Evolutionary conservation across 2,888 invertebrate genomes (phyloP).

Genomic region (Ectobius pallidus): DNA sequence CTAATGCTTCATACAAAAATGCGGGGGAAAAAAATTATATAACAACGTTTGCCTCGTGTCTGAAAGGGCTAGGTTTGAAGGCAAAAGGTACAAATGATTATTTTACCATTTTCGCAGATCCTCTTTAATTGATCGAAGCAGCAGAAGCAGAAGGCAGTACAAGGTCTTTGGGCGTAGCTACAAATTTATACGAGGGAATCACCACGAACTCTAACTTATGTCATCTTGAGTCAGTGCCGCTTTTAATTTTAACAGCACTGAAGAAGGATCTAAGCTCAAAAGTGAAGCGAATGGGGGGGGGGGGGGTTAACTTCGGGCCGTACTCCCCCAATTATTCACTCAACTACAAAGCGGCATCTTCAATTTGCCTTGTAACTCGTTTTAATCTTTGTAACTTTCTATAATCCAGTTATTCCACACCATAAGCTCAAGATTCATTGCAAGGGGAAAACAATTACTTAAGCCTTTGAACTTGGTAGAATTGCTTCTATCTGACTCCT

Average conservation of each 20-base stretch:
- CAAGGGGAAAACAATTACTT: slow-evolving; percentile 14
- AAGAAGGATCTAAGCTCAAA: slow-evolving; percentile 17
- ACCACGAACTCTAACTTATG: not conserved
- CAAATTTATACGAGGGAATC: not conserved
- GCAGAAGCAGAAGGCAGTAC: not conserved
- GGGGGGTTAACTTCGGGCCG: slow-evolving; percentile 15
- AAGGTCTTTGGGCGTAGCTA: not conserved
- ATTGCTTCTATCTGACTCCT: not conserved
- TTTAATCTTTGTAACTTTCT: slow-evolving; percentile 30
- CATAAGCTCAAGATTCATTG: slow-evolving; percentile 19
- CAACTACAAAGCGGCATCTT: slow-evolving; percentile 13
- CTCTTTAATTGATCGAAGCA: no score
- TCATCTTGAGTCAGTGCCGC: not conserved
- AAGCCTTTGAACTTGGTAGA: not conserved
- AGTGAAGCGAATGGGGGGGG: no score
- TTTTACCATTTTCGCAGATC: no score
- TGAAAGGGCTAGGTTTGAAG: no score
- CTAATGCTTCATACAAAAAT: no score
- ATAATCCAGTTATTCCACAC: slow-evolving; percentile 28
- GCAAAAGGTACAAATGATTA: no score
- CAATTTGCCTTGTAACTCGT: slow-evolving; percentile 28
- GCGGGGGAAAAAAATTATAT: no score
- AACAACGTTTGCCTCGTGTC: no score
- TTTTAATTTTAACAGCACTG: not conserved
- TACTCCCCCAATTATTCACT: slow-evolving; percentile 10